These are phyloP conservation scores for Xenopus borealis DNA, from an alignment of 2,113 vertebrate species.

Conservation along the genomic window DNA sequence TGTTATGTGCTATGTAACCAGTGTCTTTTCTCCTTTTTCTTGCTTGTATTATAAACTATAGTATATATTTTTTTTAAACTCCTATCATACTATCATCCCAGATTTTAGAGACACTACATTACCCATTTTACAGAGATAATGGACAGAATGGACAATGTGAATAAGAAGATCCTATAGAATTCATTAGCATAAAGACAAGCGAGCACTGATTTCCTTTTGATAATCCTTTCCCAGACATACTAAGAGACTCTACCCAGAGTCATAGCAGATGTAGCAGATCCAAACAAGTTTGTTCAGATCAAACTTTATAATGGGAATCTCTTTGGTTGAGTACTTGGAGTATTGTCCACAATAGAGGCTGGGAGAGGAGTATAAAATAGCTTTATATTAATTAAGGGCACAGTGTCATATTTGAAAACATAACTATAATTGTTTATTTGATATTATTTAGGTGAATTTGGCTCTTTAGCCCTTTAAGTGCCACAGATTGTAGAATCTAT, in stretches of 20 bases:
- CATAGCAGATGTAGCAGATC: conserved; percentile 98
- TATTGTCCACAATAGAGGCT: conserved; percentile 98
- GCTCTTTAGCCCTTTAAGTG: no score
- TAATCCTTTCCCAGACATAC: conserved; percentile 50
- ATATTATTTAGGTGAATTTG: no score
- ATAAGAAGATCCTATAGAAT: conserved; percentile 46
- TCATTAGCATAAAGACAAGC: conserved; percentile 48
- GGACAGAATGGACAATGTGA: conserved; percentile 49
- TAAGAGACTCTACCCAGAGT: conserved; percentile 96
- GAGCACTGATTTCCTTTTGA: conserved; percentile 42
- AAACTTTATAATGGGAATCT: conserved; percentile 99
- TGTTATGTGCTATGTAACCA: no score
- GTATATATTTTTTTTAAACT: conserved; percentile 45
- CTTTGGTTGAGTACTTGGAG: conserved; percentile 97
- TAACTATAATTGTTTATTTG: no score
- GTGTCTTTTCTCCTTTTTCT: no score
- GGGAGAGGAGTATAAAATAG: conserved; percentile 40
- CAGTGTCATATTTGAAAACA: background rate
- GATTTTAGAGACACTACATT: conserved; percentile 4
- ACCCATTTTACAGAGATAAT: conserved; percentile 50
- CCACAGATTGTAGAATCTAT: no score
- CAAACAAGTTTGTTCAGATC: conserved; percentile 97
- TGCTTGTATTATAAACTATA: no score
- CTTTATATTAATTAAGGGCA: background rate
- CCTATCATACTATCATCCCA: conserved; percentile 36